phyloP scores from a whole-genome alignment of 1,140 invertebrate genomes.

The Arion vulgaris region DNA sequence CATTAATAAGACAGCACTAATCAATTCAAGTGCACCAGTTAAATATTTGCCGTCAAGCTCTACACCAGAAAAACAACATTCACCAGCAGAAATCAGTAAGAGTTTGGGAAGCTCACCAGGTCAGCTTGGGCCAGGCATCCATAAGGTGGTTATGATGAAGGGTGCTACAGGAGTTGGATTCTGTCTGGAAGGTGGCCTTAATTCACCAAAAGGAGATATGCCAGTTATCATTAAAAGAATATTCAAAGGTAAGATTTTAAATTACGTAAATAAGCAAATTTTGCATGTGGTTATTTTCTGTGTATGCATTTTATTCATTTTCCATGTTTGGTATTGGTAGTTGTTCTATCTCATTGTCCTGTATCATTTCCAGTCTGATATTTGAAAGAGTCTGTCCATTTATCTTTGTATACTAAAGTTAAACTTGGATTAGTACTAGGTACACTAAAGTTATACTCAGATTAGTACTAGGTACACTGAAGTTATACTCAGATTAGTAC shows the following conservation, averaged over 20 bases:
- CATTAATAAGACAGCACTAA: background rate
- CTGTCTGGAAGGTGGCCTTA: conserved; percentile 91
- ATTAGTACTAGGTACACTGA: too few species aligned
- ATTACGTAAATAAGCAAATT: too few species aligned
- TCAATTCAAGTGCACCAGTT: background rate
- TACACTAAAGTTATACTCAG: too few species aligned
- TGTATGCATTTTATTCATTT: too few species aligned
- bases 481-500: too few species aligned
- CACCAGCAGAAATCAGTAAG: background rate
- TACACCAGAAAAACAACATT: conserved; percentile 13
- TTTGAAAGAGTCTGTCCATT: too few species aligned
- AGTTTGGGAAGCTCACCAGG: background rate
- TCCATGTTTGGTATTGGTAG: too few species aligned
- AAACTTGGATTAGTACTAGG: too few species aligned
- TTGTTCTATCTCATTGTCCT: too few species aligned
- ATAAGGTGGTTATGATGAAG: conserved; percentile 76
- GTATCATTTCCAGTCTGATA: too few species aligned
- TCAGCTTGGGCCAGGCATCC: conserved; percentile 31
- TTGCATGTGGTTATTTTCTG: too few species aligned
- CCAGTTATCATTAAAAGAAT: conserved; percentile 91
- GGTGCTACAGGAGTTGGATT: conserved; percentile 92
- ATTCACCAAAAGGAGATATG: conserved; percentile 88
- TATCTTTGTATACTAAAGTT: too few species aligned
- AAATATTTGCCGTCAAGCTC: background rate
- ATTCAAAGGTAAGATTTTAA: conserved; percentile 87